phyloP scores from a whole-genome alignment of 2,888 invertebrate species.

The Cepaea hortensis region DNA sequence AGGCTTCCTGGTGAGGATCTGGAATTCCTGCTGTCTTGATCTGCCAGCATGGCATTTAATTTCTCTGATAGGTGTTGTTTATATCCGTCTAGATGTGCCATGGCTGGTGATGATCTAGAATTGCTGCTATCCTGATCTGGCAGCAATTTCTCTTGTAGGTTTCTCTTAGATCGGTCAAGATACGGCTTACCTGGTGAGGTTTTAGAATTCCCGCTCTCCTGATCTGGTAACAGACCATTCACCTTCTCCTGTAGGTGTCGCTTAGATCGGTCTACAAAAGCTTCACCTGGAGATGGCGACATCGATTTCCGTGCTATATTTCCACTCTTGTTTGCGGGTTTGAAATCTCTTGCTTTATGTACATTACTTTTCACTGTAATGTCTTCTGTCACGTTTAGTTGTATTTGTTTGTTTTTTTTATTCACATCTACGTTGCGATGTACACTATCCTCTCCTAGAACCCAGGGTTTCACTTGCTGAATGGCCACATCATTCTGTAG shows the following conservation, averaged over 20 bases:
- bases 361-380: background rate
- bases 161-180: background rate
- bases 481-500: background rate
- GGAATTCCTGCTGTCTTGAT: too few relatives aligned
- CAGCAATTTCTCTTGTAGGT: background rate
- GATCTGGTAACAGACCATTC: background rate
- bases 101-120: background rate
- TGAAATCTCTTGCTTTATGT: background rate
- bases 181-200: background rate
- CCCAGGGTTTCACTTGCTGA: background rate
- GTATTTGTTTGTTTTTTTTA: too few relatives aligned
- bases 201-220: too few relatives aligned
- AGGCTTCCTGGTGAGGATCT: background rate
- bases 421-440: background rate
- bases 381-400: background rate
- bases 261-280: background rate
- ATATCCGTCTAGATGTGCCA: constrained; percentile 9
- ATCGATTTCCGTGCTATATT: too few relatives aligned
- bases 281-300: background rate
- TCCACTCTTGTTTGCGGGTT: background rate
- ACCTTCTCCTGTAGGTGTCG: background rate
- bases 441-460: background rate
- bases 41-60: background rate
- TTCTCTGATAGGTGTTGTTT: background rate
- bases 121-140: background rate